Base-by-base conservation (phyloP, 2,113 vertebrate genomes). In the Serranochromis macrocephalus region DNA sequence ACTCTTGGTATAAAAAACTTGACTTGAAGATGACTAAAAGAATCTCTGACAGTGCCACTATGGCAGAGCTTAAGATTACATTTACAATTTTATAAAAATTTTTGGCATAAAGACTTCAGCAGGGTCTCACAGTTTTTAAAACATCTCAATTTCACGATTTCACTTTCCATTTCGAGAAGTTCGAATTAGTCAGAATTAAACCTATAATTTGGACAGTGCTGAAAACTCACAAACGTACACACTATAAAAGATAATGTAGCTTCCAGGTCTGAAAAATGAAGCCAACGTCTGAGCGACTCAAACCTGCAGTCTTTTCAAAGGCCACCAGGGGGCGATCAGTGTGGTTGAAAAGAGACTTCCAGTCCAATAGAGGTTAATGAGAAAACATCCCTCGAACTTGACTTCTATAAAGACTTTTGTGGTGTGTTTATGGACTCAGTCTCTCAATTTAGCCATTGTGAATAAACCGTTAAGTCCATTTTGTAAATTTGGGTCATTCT, bases 301-400 rank as follows among this genome's bases (percentile, higher is more conserved):
- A 49, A 0, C 71, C 71, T 31, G 71, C 71, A 31, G 7, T 78
- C 71, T 49, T 31, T 0, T 78, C 17, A 49, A 73, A 13, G 17
- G 73, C 73, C 73, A 51, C 26, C 17, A 78, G 45, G 26, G 71
- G 26, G 73, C 24, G 26, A 31, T 33, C 0, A 0, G 24, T 49
- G 24, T 8, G 1, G 45, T 0, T 49, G 45, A 49, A 78, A 78
- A 31, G 17, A 78, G 0, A 78, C 73, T 78, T 49, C 16, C 3
- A 3, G 1, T 78, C 4, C 42, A 33, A 51, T 33, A 0, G 16
- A 51, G 29, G 4, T 78, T 6, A 29, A 31, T 0, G 2, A 29
- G 42, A 78, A 78, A 78, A 19, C 42, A 11, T 78, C 24, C 24
- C 24, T 12, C 1, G 1, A 47, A 49, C 16, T 47, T 12, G 45